A percentile compares a stretch with the other conserved stretches of the same genome.
phyloP scores from a whole-genome alignment of 2,888 invertebrate genomes.

The Xylophagus ater region DNA sequence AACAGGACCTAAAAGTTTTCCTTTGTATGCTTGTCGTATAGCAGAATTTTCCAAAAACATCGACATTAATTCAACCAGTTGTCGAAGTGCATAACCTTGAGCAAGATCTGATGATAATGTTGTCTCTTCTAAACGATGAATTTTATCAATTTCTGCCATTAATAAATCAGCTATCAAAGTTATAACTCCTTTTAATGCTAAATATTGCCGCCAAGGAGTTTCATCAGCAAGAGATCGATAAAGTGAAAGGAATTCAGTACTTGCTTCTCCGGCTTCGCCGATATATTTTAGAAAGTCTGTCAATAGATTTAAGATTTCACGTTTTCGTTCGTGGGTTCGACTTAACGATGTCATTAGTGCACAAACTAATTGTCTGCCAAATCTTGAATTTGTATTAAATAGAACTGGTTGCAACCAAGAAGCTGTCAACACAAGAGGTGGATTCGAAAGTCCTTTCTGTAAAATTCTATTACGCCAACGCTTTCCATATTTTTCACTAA shows the following conservation, averaged over 20 bases:
- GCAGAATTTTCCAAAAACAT: conserved; percentile 79
- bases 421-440: conserved; percentile 44
- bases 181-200: conserved; percentile 78
- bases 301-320: conserved; percentile 69
- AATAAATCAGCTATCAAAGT: conserved; percentile 74
- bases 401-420: conserved; percentile 84
- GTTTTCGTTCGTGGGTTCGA: conserved; percentile 53
- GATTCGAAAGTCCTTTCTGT: conserved; percentile 31
- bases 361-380: conserved; percentile 81
- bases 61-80: conserved; percentile 76
- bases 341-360: conserved; percentile 78
- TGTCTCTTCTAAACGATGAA: conserved; percentile 82
- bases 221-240: conserved; percentile 77
- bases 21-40: conserved; percentile 84
- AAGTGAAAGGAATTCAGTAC: conserved; percentile 78
- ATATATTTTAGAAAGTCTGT: conserved; percentile 82
- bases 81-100: conserved; percentile 86
- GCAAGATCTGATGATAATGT: conserved; percentile 88
- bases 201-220: conserved; percentile 86
- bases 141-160: conserved; percentile 76
- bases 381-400: conserved; percentile 82
- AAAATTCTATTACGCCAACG: conserved; percentile 48
- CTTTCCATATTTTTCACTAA: conserved; percentile 63
- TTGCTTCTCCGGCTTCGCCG: conserved; percentile 79
- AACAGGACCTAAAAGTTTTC: conserved; percentile 58